Evolutionary conservation across 2,797 vertebrate species (phyloP).

Genomic region (Gila robusta): DNA sequence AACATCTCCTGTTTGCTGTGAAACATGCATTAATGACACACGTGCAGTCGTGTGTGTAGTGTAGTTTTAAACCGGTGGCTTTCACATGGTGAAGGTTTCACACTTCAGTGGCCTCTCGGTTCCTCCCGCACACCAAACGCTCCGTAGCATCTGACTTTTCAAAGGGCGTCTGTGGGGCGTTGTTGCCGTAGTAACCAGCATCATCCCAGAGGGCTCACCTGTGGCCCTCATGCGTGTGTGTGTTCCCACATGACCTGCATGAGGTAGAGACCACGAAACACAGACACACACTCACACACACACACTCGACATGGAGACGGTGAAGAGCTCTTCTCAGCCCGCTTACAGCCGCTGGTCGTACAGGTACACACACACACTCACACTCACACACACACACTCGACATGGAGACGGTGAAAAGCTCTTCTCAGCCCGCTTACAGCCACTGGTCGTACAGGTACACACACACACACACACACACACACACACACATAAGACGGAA

Average conservation of each 20-base stretch:
- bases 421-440: slow-evolving; percentile 80
- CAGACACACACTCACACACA: neutral
- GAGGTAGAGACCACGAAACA: slow-evolving; percentile 31
- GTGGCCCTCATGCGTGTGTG: neutral
- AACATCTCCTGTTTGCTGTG: neutral
- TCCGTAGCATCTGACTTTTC: neutral
- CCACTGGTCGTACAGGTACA: slow-evolving; percentile 86
- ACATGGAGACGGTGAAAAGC: slow-evolving; percentile 78
- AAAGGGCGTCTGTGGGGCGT: slow-evolving; percentile 54
- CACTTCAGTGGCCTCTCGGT: neutral
- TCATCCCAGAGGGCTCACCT: slow-evolving; percentile 43
- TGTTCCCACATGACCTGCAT: slow-evolving; percentile 38
- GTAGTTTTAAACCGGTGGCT: neutral
- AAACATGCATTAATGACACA: too few relatives aligned
- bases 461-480: too few relatives aligned
- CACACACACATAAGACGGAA: neutral
- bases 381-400: neutral
- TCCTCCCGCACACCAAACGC: neutral
- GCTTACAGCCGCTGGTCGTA: slow-evolving; percentile 85
- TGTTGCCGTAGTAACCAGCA: slow-evolving; percentile 63
- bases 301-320: slow-evolving; percentile 74
- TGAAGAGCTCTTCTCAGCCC: slow-evolving; percentile 75
- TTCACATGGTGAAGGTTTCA: neutral
- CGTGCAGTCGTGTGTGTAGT: neutral
- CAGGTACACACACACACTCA: slow-evolving; percentile 71